These are phyloP conservation scores for Callopanchax toddi DNA, from an alignment of 2,113 vertebrate genomes.

Conservation along the genomic window DNA sequence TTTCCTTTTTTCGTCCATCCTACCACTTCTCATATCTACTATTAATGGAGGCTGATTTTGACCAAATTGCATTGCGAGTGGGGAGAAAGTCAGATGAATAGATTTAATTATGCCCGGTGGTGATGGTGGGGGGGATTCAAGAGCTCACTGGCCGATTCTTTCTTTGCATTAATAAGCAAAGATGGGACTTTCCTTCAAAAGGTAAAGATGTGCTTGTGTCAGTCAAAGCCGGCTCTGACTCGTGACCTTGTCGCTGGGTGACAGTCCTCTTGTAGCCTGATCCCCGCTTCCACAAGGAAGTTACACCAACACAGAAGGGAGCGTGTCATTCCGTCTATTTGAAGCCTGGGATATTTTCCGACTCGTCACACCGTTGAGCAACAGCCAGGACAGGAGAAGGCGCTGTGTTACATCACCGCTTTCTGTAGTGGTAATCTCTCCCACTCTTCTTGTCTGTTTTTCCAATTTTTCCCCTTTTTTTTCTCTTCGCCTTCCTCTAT, in stretches of 20 bases:
- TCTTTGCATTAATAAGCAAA: constrained; percentile 15
- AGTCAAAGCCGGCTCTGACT: constrained; percentile 2
- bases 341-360: constrained; percentile 59
- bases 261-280: constrained; percentile 33
- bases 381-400: constrained; percentile 46
- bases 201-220: constrained; percentile 22
- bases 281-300: constrained; percentile 45
- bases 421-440: constrained; percentile 51
- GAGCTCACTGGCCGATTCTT: constrained; percentile 25
- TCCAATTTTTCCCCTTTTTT: constrained; percentile 5
- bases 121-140: constrained; percentile 10
- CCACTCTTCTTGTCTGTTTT: not conserved
- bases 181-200: constrained; percentile 6
- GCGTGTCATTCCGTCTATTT: constrained; percentile 51
- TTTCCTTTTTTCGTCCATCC: not conserved
- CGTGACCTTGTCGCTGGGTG: constrained; percentile 34
- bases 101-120: constrained; percentile 58
- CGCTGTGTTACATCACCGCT: constrained; percentile 53
- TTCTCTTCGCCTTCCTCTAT: constrained; percentile 16
- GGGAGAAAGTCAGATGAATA: constrained; percentile 53
- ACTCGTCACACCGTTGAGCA: constrained; percentile 39
- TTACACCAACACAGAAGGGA: constrained; percentile 38
- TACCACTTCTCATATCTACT: not conserved
- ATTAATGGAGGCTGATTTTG: constrained; percentile 51
- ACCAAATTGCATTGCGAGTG: constrained; percentile 39